Conservation (phyloP, 2,797 vertebrate genomes). For the Amniataba percoides region DNA sequence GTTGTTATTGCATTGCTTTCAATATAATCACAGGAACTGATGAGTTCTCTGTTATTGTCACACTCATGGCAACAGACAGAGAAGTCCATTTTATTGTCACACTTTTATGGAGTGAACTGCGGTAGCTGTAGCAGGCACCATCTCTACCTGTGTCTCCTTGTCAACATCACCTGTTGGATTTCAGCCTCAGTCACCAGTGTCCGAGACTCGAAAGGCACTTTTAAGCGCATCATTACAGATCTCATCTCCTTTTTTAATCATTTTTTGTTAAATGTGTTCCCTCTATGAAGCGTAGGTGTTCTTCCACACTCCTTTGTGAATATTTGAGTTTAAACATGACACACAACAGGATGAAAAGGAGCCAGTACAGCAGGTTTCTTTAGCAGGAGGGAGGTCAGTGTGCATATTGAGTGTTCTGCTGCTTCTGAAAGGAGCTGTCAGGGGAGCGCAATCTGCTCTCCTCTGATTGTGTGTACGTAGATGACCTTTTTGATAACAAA, state of each 20-base stretch:
- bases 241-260: not conserved
- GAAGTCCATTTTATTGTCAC: conserved; percentile 19
- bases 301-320: not conserved
- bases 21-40: conserved; percentile 21
- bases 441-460: conserved; percentile 16
- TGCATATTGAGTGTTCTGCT: not conserved
- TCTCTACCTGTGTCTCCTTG: conserved; percentile 17
- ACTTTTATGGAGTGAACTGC: not conserved
- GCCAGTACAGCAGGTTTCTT: conserved; percentile 12
- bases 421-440: conserved; percentile 31
- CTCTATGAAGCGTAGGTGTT: not conserved
- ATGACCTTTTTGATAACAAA: conserved; percentile 43
- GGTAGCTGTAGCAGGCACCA: conserved; percentile 1
- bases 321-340: conserved; percentile 4
- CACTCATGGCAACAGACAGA: conserved; percentile 25
- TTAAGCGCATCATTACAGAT: not conserved
- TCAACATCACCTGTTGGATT: conserved; percentile 22
- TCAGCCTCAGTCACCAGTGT: conserved; percentile 7
- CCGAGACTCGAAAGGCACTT: conserved; percentile 3
- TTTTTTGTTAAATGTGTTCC: not conserved
- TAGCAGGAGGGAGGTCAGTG: conserved; percentile 6
- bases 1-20: conserved; percentile 3
- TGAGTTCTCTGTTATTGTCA: conserved; percentile 29
- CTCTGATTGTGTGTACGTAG: conserved; percentile 24
- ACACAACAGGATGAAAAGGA: not conserved